Evolutionary conservation across 2,113 vertebrate genomes (phyloP).

Genomic region (Barbus barbus): DNA sequence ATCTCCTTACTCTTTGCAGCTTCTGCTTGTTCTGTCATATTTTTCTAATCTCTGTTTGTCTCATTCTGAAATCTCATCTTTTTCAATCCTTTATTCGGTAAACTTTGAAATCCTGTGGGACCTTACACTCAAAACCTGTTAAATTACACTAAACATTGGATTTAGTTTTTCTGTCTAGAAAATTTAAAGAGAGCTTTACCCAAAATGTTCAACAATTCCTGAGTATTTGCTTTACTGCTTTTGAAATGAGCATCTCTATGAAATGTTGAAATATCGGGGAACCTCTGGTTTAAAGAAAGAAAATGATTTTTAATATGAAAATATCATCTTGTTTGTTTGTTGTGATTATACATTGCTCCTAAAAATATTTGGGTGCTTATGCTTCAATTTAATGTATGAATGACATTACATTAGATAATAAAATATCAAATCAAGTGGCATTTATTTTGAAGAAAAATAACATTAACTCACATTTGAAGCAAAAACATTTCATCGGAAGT

Average conservation of each 20-base stretch:
- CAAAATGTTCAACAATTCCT: slow-evolving; percentile 21
- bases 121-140: background rate
- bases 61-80: slow-evolving; percentile 19
- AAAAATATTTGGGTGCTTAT: background rate
- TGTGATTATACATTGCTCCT: background rate
- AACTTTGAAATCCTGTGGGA: slow-evolving; percentile 13
- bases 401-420: background rate
- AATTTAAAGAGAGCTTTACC: background rate
- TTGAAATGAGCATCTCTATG: background rate
- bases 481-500: background rate
- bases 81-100: background rate
- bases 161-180: background rate
- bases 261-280: slow-evolving; percentile 4
- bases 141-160: background rate
- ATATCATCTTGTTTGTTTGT: background rate
- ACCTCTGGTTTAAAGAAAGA: background rate
- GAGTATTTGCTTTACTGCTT: background rate
- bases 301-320: background rate
- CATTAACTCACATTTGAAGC: too few species aligned
- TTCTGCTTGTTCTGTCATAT: background rate
- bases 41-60: background rate
- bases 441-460: background rate
- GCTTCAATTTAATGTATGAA: background rate
- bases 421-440: background rate
- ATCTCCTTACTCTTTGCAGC: slow-evolving; percentile 6